These are phyloP conservation scores for Drosophila cracens DNA, from an alignment of 2,888 invertebrate species.

Conservation along the genomic window DNA sequence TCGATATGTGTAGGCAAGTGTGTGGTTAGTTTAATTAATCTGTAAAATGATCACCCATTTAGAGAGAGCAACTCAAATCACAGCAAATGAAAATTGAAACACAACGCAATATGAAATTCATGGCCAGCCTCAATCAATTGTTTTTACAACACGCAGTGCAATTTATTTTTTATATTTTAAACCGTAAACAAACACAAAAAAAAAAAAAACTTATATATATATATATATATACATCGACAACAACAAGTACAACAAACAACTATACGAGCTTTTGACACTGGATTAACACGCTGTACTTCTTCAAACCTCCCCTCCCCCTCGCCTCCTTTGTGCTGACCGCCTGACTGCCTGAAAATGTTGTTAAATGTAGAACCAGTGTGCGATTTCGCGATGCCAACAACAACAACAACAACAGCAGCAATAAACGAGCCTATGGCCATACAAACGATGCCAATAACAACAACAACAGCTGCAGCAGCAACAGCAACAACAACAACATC, in stretches of 20 bases:
- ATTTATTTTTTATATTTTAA: conserved; percentile 48
- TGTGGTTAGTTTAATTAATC: neutral
- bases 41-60: neutral
- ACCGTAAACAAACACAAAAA: conserved; percentile 33
- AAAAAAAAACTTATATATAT: conserved; percentile 11
- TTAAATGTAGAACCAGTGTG: conserved; percentile 52
- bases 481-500: conserved; percentile 2
- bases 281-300: conserved; percentile 83
- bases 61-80: conserved; percentile 1
- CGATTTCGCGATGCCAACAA: conserved; percentile 50
- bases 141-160: conserved; percentile 38
- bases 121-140: conserved; percentile 42
- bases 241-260: conserved; percentile 44
- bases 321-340: conserved; percentile 78
- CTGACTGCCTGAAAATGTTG: conserved; percentile 67
- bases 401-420: conserved; percentile 32
- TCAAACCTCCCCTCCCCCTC: conserved; percentile 53
- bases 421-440: conserved; percentile 50
- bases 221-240: neutral
- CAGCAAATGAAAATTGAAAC: conserved; percentile 29
- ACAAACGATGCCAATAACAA: conserved; percentile 24
- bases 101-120: conserved; percentile 71
- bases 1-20: neutral
- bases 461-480: conserved; percentile 27
- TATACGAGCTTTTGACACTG: conserved; percentile 64